Evolutionary conservation across 2,888 invertebrate genomes (phyloP).

Genomic region (Cephus runcator): DNA sequence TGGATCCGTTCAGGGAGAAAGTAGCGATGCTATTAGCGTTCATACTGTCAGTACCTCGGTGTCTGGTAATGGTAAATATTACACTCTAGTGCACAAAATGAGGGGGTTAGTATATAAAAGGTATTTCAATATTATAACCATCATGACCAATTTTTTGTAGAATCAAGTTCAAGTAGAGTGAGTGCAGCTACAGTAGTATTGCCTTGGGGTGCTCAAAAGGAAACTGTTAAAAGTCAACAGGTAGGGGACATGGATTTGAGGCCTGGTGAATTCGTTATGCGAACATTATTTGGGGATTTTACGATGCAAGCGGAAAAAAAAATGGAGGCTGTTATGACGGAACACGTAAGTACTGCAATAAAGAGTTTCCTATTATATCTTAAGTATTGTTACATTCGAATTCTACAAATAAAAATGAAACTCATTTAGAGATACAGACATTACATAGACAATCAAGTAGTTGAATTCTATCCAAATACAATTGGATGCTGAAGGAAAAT

Average conservation of each 20-base stretch:
- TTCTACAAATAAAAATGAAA: no score
- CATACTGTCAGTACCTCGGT: conserved; percentile 61
- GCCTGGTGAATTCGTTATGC: conserved; percentile 96
- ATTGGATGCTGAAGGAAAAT: no score
- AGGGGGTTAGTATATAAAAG: not conserved
- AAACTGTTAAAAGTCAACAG: conserved; percentile 64
- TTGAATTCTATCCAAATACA: no score
- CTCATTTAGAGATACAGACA: no score
- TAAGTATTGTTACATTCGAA: no score
- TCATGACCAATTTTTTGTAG: conserved; percentile 33
- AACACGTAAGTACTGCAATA: conserved; percentile 71
- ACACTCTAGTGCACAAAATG: not conserved
- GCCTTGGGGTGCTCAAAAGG: conserved; percentile 88
- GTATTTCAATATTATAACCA: not conserved
- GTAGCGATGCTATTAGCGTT: conserved; percentile 59
- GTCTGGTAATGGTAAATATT: conserved; percentile 59
- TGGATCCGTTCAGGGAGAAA: conserved; percentile 53
- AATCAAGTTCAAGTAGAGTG: conserved; percentile 60
- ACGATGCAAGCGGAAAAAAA: conserved; percentile 94
- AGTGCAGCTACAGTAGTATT: conserved; percentile 66
- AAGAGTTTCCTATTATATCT: not conserved
- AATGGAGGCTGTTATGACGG: conserved; percentile 94
- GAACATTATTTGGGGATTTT: conserved; percentile 94
- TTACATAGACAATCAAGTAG: no score
- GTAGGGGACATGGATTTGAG: conserved; percentile 74